These are phyloP conservation scores for Drosophila nannoptera DNA, from an alignment of 1,140 invertebrate genomes.

Conservation along the genomic window DNA sequence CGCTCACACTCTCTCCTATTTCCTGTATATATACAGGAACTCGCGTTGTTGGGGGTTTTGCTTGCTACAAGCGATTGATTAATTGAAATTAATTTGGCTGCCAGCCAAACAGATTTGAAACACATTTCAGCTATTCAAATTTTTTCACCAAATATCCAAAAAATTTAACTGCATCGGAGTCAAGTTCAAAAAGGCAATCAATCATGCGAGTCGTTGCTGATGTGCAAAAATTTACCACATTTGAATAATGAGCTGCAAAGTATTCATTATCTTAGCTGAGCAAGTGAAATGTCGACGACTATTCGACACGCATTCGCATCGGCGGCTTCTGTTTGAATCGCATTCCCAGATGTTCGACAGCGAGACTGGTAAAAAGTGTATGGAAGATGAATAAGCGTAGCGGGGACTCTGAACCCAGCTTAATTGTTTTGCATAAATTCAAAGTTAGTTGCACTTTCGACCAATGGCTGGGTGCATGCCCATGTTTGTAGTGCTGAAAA, in stretches of 20 bases:
- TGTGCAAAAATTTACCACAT: conserved; percentile 20
- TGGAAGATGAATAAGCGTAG: not conserved
- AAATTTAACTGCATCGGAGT: conserved; percentile 35
- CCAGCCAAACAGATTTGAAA: not conserved
- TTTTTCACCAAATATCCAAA: conserved; percentile 13
- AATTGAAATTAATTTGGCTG: too few relatives aligned
- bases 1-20: too few relatives aligned
- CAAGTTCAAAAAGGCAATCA: conserved; percentile 61
- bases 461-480: conserved; percentile 56
- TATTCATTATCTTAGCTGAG: not conserved
- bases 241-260: conserved; percentile 37
- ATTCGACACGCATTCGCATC: conserved; percentile 24
- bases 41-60: too few relatives aligned
- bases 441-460: conserved; percentile 41
- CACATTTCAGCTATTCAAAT: not conserved
- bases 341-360: not conserved
- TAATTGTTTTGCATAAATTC: conserved; percentile 56
- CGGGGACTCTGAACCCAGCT: not conserved
- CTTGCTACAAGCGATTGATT: too few relatives aligned
- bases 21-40: too few relatives aligned
- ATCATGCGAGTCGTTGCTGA: conserved; percentile 33
- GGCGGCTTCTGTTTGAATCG: conserved; percentile 11
- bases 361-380: not conserved
- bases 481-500: conserved; percentile 63
- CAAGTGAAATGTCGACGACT: not conserved